phyloP scores from a whole-genome alignment of 1,140 invertebrate species.

The Formica exsecta region DNA sequence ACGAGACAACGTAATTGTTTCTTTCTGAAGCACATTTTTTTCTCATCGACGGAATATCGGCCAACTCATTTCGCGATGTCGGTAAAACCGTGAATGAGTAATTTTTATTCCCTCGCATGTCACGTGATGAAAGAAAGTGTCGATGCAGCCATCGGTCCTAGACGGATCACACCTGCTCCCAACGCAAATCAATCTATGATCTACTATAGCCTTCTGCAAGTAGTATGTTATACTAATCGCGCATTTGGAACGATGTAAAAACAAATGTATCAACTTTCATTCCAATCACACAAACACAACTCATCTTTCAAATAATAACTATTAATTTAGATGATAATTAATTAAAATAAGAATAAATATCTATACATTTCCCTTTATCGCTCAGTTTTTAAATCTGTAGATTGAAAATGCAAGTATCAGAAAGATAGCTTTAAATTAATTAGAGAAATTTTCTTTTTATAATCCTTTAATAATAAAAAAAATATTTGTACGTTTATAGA shows the following conservation, averaged over 20 bases:
- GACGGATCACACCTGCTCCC: constrained; percentile 39
- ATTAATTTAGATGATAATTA: neutral
- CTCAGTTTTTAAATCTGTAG: neutral
- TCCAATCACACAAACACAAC: too few species aligned
- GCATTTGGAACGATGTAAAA: neutral
- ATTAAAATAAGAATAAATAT: neutral
- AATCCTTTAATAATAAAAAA: neutral
- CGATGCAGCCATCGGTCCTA: constrained; percentile 53
- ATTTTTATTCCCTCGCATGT: constrained; percentile 62
- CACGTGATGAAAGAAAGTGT: constrained; percentile 62
- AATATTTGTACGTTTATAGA: neutral
- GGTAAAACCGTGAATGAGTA: constrained; percentile 59
- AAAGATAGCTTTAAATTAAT: neutral
- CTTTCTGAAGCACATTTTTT: constrained; percentile 28
- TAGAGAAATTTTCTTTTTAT: neutral
- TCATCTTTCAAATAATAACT: neutral
- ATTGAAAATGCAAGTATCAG: neutral
- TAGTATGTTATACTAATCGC: constrained; percentile 25
- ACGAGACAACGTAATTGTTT: neutral
- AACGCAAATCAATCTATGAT: constrained; percentile 61
- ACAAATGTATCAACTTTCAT: neutral
- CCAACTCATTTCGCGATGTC: constrained; percentile 47
- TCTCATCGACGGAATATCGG: constrained; percentile 24
- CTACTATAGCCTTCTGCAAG: constrained; percentile 12
- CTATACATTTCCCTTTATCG: neutral